These are phyloP conservation scores for Coenobita brevimanus DNA, from an alignment of 1,140 invertebrate species.

Conservation along the genomic window DNA sequence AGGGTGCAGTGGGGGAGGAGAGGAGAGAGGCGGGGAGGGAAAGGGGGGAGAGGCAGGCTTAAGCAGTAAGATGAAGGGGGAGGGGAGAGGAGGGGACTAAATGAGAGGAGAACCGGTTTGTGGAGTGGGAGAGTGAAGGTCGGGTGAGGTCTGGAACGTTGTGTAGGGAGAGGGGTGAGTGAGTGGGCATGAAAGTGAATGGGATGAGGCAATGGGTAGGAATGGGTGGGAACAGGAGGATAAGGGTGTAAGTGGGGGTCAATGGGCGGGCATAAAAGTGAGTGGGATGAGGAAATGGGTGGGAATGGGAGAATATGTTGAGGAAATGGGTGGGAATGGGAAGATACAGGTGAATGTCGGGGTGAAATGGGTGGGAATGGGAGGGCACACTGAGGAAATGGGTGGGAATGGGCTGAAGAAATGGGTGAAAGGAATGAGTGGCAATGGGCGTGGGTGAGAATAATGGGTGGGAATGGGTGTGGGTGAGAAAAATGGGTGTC, in stretches of 20 bases:
- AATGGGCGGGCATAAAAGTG: neutral
- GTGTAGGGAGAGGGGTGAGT: no score
- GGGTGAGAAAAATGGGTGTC: neutral
- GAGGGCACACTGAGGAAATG: no score
- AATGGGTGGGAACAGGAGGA: neutral
- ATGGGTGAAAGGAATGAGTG: neutral
- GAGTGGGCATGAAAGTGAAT: no score
- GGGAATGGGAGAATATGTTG: neutral
- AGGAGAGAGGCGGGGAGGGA: neutral
- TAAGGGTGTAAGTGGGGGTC: neutral
- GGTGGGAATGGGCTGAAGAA: no score
- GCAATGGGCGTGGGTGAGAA: neutral
- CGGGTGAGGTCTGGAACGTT: no score
- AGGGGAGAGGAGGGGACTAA: neutral
- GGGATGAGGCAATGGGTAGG: no score
- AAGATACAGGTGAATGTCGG: no score
- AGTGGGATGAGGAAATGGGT: neutral
- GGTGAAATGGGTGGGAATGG: no score
- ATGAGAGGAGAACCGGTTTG: no score
- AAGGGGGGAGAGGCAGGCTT: neutral
- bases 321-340: neutral
- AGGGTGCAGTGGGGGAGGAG: neutral
- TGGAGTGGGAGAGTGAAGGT: no score
- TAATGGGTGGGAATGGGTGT: constrained; percentile 1
- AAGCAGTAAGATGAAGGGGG: neutral